These are phyloP conservation scores for Ecliptopera silaceata DNA, from an alignment of 2,888 invertebrate genomes.

Conservation along the genomic window DNA sequence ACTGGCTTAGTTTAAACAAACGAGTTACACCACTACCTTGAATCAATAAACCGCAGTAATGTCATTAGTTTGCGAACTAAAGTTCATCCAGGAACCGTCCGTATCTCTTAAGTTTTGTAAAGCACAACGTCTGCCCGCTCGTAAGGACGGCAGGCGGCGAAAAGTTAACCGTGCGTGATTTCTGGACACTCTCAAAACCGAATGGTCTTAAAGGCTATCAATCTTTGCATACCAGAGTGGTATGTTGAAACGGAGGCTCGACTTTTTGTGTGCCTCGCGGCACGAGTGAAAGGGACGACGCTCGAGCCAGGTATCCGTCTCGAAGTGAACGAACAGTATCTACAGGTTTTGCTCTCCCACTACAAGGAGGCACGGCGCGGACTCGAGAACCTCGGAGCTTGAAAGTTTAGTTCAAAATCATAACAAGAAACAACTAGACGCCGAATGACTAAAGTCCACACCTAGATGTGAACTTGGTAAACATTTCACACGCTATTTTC, in stretches of 20 bases:
- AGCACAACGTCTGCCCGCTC: conserved; percentile 65
- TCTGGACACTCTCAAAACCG: conserved; percentile 79
- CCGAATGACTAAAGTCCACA: conserved; percentile 40
- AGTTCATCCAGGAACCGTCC: conserved; percentile 51
- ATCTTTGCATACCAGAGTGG: conserved; percentile 83
- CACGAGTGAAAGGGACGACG: conserved; percentile 74
- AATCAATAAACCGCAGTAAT: conserved; percentile 66
- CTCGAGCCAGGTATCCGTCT: conserved; percentile 71
- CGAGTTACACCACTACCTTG: conserved; percentile 48
- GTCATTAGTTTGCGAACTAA: conserved; percentile 62
- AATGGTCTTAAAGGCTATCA: conserved; percentile 83
- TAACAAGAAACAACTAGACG: conserved; percentile 62
- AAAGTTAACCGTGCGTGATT: conserved; percentile 82
- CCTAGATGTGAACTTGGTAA: conserved; percentile 27
- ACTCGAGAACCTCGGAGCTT: conserved; percentile 67
- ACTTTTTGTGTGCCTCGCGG: conserved; percentile 47
- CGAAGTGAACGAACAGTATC: conserved; percentile 76
- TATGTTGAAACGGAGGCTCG: conserved; percentile 70
- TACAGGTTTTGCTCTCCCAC: conserved; percentile 83
- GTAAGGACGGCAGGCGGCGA: conserved; percentile 81
- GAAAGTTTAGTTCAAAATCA: conserved; percentile 73
- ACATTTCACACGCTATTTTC: conserved; percentile 31
- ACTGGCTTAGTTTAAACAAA: conserved; percentile 58
- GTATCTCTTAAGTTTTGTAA: conserved; percentile 55
- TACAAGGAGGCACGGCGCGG: conserved; percentile 77